Conservation (phyloP, 1,140 invertebrate genomes). For the Nephotettix cincticeps region DNA sequence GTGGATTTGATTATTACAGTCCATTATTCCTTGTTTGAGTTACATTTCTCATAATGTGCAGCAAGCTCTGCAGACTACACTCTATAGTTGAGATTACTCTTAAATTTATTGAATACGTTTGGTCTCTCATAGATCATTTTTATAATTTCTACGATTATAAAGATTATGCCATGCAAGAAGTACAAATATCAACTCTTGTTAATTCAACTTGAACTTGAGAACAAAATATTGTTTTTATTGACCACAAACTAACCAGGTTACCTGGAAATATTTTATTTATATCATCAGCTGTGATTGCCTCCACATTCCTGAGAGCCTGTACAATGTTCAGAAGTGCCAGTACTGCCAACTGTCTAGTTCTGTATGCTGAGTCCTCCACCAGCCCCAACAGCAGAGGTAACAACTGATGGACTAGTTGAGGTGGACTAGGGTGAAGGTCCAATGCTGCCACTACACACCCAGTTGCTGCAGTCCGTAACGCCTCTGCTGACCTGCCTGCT, state of each 20-base stretch:
- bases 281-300: constrained; percentile 39
- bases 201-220: no score
- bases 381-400: constrained; percentile 57
- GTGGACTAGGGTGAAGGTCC: constrained; percentile 50
- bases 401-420: constrained; percentile 50
- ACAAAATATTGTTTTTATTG: no score
- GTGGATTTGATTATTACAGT: no score
- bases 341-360: constrained; percentile 59
- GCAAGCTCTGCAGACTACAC: no score
- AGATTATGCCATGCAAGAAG: no score
- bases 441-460: constrained; percentile 71
- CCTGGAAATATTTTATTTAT: constrained; percentile 51
- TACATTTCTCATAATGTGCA: no score
- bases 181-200: no score
- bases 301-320: constrained; percentile 25
- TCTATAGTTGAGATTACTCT: no score
- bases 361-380: constrained; percentile 63
- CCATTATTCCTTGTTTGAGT: no score
- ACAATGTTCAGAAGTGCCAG: constrained; percentile 27
- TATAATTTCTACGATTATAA: no score
- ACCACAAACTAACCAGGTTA: constrained; percentile 15
- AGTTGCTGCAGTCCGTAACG: constrained; percentile 74
- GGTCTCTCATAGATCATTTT: no score
- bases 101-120: no score
- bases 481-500: constrained; percentile 76